phyloP scores from a whole-genome alignment of 1,140 invertebrate genomes.

The Acromyrmex heyeri region DNA sequence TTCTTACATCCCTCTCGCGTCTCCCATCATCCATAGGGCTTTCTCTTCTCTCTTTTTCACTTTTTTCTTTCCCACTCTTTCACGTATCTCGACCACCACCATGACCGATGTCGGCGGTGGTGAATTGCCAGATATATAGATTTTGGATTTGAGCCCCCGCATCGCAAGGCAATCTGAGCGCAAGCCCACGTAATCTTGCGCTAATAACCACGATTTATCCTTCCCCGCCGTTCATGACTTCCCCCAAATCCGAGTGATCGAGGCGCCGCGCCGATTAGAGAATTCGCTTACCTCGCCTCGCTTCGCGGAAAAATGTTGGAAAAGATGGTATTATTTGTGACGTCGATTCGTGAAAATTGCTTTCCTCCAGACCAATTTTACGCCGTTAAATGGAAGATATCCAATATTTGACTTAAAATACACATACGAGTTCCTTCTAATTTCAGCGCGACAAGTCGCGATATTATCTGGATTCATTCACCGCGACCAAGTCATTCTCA shows the following conservation, averaged over 20 bases:
- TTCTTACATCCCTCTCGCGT: slow-evolving; percentile 83
- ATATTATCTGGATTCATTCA: slow-evolving; percentile 35
- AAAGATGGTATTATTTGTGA: slow-evolving; percentile 46
- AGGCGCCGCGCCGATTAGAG: slow-evolving; percentile 72
- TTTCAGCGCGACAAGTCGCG: background rate
- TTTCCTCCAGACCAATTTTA: slow-evolving; percentile 12
- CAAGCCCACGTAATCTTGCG: slow-evolving; percentile 84
- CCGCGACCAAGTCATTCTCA: slow-evolving; percentile 38
- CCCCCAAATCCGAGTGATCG: slow-evolving; percentile 62
- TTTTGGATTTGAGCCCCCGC: slow-evolving; percentile 83
- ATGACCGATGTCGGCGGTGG: slow-evolving; percentile 34
- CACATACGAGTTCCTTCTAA: background rate
- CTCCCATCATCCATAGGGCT: slow-evolving; percentile 60
- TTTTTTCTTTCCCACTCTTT: slow-evolving; percentile 63
- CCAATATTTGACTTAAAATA: slow-evolving; percentile 9
- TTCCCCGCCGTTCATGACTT: slow-evolving; percentile 62
- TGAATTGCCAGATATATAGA: slow-evolving; percentile 79
- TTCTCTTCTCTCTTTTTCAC: slow-evolving; percentile 30
- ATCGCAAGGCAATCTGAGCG: slow-evolving; percentile 79
- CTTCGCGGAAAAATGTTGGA: background rate
- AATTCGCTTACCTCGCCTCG: background rate
- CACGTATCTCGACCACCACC: slow-evolving; percentile 23
- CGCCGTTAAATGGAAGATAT: background rate
- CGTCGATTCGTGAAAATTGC: slow-evolving; percentile 45
- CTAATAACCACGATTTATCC: slow-evolving; percentile 87